phyloP scores from a whole-genome alignment of 2,888 invertebrate species.

The Schizotus pectinicornis region DNA sequence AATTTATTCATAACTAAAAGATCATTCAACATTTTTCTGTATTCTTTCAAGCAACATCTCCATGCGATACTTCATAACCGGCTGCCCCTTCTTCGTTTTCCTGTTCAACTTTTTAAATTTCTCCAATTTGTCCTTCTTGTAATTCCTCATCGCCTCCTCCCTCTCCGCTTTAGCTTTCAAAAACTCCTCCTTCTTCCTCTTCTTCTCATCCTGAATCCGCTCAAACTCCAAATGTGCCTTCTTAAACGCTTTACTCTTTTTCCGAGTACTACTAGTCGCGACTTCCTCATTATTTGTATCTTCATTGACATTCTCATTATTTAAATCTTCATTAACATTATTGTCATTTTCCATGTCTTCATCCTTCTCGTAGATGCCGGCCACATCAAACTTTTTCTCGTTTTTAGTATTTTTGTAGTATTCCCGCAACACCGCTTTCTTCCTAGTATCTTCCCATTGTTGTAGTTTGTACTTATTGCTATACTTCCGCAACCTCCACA shows the following conservation, averaged over 20 bases:
- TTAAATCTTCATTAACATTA: slow-evolving; percentile 11
- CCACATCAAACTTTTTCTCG: slow-evolving; percentile 59
- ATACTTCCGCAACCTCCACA: slow-evolving; percentile 70
- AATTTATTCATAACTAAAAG: background rate
- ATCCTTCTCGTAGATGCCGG: slow-evolving; percentile 59
- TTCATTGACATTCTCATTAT: slow-evolving; percentile 20
- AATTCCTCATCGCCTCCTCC: slow-evolving; percentile 68
- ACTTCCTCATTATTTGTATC: slow-evolving; percentile 20
- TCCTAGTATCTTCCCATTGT: slow-evolving; percentile 71
- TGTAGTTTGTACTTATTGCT: slow-evolving; percentile 73
- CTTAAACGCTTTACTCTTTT: slow-evolving; percentile 49
- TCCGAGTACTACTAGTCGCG: slow-evolving; percentile 7
- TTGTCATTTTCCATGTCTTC: slow-evolving; percentile 35
- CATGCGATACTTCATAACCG: slow-evolving; percentile 82
- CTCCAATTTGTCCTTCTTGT: slow-evolving; percentile 73
- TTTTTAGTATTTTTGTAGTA: slow-evolving; percentile 65
- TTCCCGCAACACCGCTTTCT: slow-evolving; percentile 63
- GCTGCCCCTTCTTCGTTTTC: slow-evolving; percentile 83
- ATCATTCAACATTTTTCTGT: slow-evolving; percentile 54
- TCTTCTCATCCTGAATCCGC: slow-evolving; percentile 64
- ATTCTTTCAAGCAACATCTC: slow-evolving; percentile 80
- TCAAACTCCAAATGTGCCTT: slow-evolving; percentile 64
- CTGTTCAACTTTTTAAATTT: slow-evolving; percentile 75
- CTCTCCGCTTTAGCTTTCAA: slow-evolving; percentile 64
- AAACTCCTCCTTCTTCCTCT: slow-evolving; percentile 60